Evolutionary conservation across 2,888 invertebrate species (phyloP), one percentile per base, ranked within the genome.

Genomic region (Sipunculus nudus): DNA sequence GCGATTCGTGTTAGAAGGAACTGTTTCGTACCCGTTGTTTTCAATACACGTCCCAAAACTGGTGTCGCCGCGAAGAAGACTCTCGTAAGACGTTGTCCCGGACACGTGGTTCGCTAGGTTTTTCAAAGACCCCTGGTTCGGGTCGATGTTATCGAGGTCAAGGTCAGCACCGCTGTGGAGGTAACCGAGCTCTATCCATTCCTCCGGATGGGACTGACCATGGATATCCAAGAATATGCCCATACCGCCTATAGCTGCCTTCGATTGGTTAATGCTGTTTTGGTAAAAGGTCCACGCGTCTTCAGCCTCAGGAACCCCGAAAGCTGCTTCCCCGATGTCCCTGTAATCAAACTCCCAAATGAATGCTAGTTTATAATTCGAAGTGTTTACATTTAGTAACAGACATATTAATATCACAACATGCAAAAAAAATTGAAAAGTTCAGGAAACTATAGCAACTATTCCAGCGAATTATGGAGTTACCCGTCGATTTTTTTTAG

Each of bases 171-270:
- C 40, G 5, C 45, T 48, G n/a, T 65, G 6, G 25, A 55, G 39
- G 52, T 70, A 70, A 4, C 67, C 67, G 16, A 70, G 58, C 56
- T 70, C 70, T 5, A 61, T 54, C 50, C 56, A 55, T 5, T 46
- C 55, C 29, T 61, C 52, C 2, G 54, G 45, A 47, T 70, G 70
- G 5, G 46, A 23, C 16, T 71, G 71, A 3, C 71, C 71, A 55
- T 71, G 71, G 26, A 71, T 59, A 45, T 71, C 71, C 21, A 71
- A 40, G 35, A 62, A 61, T 21, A 71, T 47, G 19, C 61, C 66
- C 3, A 41, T 35, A n/a, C 50, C 60, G 2, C 32, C 46, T n/a
- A 67, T 49, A 4, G 31, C 8, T 2, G 26, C 26, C 50, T 69
- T 63, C 26, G 71, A 67, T 13, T 19, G 10, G 21, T 63, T 40